Base-by-base conservation (phyloP, 1,140 invertebrate species). In the Eriosoma lanigerum region DNA sequence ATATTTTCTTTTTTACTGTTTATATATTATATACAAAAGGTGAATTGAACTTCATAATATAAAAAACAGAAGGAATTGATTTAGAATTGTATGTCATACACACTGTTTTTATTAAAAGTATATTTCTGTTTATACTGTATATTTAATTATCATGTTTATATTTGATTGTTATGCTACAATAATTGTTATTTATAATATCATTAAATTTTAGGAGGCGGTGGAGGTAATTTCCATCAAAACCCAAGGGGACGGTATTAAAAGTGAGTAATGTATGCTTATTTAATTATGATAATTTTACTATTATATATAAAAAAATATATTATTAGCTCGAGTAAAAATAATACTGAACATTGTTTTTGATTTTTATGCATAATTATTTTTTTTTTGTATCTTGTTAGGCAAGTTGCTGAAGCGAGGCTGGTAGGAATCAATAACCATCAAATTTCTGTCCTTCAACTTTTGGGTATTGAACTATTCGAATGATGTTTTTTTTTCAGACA, bases 391-490 rank as follows among this genome's bases (percentile, higher is more conserved):
- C 75, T 78, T 78, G 75, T 78, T 78, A 78, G 75, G 75, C 21
- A 78, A 38, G 54, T 78, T 78, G 56, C 75, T 78, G 75, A 78
- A 78, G 56, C 56, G 5, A 78, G 75, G 21, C 75, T 78, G 54
- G 52, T 76, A 76, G 75, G 75, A 78, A 78, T 78, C 56, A 78
- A 78, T 78, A 78, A 78, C 75, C 54, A 78, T 62, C 75, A 78
- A 62, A 78, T 78, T 78, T 78, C 9, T 62, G 38, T 78, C 24
- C 75, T 46, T 78, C 75, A 62, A 78, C 75, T 60, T 78, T 62
- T 78, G 75, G 75, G 56, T 78, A 62, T 78, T 78, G 52, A 58
- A 78, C 32, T 60, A 60, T 58, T 46, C 52, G 29, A 72, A 52
- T 29, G 68, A 50, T 72, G 68, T 29, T 60, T 76, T 58, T 76